Percentiles rank a stretch among this genome's conserved stretches.
phyloP scores from a whole-genome alignment of 2,888 invertebrate genomes.

The Orthosia incerta region DNA sequence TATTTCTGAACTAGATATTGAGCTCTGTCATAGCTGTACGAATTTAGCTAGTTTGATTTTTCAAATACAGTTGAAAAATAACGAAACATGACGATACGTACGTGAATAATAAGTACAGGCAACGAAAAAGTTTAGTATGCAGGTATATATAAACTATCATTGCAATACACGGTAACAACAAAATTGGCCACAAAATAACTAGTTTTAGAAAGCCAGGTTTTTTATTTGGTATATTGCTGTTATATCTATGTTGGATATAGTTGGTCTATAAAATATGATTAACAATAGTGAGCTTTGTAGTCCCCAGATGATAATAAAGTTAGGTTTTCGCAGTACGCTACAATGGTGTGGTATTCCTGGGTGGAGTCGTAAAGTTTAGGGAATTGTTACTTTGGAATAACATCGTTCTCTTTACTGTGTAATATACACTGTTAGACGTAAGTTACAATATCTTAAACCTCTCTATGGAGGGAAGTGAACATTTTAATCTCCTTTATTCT shows the following conservation, averaged over 20 bases:
- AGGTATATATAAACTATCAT: too few species aligned
- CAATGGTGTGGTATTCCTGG: neutral
- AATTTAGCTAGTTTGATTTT: neutral
- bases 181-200: neutral
- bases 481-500: too few species aligned
- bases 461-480: too few species aligned
- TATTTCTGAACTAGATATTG: neutral
- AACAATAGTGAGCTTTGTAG: neutral
- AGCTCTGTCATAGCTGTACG: neutral
- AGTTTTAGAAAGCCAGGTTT: too few species aligned
- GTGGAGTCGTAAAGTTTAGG: slow-evolving; percentile 6
- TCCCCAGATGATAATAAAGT: slow-evolving; percentile 13
- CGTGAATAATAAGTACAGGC: too few species aligned
- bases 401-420: neutral
- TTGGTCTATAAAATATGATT: slow-evolving; percentile 19
- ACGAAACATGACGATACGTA: too few species aligned
- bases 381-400: neutral
- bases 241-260: slow-evolving; percentile 7
- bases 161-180: neutral
- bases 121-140: too few species aligned
- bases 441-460: too few species aligned
- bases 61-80: neutral
- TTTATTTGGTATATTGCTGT: too few species aligned
- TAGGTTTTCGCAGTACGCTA: slow-evolving; percentile 2
- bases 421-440: too few species aligned